Percentiles rank a stretch among this genome's conserved stretches.
Evolutionary conservation across 92 coral and sea anemone genomes (phyloP).

Genomic region (Paragorgia papillata): DNA sequence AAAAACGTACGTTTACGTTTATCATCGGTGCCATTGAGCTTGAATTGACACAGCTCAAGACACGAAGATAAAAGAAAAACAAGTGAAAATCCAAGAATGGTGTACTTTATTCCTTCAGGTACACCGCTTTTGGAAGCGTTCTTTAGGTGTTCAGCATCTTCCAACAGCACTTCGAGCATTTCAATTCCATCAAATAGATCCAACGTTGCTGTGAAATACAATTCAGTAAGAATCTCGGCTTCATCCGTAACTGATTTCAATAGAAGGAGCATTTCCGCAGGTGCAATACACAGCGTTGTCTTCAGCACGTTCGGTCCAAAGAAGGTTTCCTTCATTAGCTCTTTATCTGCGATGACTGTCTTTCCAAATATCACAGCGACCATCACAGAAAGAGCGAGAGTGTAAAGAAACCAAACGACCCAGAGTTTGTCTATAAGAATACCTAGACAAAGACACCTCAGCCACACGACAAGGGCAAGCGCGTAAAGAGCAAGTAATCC

Average conservation of each 20-base stretch:
- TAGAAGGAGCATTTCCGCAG: constrained; percentile 57
- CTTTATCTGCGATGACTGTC: background rate
- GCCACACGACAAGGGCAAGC: too few species aligned
- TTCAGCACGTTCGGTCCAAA: constrained; percentile 70
- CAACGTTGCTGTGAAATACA: constrained; percentile 20
- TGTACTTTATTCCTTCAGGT: background rate
- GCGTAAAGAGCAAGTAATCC: too few species aligned
- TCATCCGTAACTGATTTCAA: constrained; percentile 36
- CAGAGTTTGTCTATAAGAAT: background rate
- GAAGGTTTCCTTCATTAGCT: background rate
- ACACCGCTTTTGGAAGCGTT: background rate
- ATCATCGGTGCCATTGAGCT: background rate
- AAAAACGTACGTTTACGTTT: background rate
- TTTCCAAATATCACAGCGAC: background rate
- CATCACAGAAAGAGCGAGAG: background rate
- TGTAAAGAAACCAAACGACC: constrained; percentile 7
- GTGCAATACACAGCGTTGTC: constrained; percentile 65
- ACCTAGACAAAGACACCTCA: too few species aligned
- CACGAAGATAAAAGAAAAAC: background rate
- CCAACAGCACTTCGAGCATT: constrained; percentile 16
- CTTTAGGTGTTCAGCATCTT: background rate
- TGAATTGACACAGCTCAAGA: constrained; percentile 54
- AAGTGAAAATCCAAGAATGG: background rate
- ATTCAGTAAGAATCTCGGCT: background rate
- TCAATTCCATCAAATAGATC: constrained; percentile 25